Percentiles rank a stretch among this genome's conserved stretches.
Conservation (phyloP, 2,888 invertebrate species). For the Torymus texanus region DNA sequence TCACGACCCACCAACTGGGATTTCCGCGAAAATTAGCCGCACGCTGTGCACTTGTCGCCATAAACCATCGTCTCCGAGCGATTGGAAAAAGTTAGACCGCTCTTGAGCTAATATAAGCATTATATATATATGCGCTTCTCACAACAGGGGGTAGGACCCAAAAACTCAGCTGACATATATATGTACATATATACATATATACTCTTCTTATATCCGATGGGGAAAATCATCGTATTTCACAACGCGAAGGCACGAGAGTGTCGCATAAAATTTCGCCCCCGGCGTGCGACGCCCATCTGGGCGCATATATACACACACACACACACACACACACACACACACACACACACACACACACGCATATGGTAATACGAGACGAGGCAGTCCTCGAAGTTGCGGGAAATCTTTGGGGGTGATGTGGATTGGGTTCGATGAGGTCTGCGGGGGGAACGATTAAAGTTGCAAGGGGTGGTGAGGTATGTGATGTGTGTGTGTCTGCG, state of each 20-base stretch:
- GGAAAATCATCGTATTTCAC: constrained; percentile 67
- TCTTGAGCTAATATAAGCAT: constrained; percentile 72
- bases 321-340: not conserved
- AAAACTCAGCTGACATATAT: constrained; percentile 40
- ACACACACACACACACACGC: not conserved
- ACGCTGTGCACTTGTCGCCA: constrained; percentile 33
- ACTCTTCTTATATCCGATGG: constrained; percentile 56
- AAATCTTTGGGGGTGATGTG: no score
- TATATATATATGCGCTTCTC: constrained; percentile 42
- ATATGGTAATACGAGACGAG: constrained; percentile 47
- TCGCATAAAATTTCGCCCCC: constrained; percentile 39
- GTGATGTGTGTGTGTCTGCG: no score
- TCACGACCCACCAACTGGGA: not conserved
- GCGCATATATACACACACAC: constrained; percentile 5
- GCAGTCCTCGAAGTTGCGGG: no score
- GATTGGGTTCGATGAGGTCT: no score
- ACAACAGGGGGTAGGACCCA: not conserved
- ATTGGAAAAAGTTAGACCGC: constrained; percentile 26
- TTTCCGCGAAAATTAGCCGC: not conserved
- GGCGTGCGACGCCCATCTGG: constrained; percentile 57
- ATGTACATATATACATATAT: constrained; percentile 44
- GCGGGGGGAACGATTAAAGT: no score
- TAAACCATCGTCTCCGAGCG: constrained; percentile 11
- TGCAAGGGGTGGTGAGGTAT: no score
- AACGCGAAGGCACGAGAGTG: not conserved